Conservation (phyloP, 1,140 invertebrate species). For the Cotesia glomerata region DNA sequence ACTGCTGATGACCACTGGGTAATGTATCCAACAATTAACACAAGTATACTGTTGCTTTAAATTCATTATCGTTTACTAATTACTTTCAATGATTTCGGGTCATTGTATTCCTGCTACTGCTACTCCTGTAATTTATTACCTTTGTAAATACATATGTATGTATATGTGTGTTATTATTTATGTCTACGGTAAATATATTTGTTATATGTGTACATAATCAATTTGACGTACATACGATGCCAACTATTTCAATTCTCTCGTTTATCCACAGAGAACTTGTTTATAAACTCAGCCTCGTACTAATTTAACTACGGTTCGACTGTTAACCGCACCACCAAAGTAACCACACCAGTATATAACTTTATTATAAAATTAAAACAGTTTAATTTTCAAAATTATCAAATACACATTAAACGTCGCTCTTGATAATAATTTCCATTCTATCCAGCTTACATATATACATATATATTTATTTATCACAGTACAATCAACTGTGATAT, state of each 20-base stretch:
- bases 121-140: too few relatives aligned
- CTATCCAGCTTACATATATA: neutral
- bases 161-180: neutral
- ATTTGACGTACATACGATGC: neutral
- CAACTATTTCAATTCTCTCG: conserved; percentile 24
- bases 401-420: neutral
- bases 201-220: neutral
- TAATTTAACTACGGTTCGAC: conserved; percentile 36
- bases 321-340: conserved; percentile 16
- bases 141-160: neutral
- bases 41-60: neutral
- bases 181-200: neutral
- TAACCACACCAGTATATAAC: conserved; percentile 30
- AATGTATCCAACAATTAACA: too few relatives aligned
- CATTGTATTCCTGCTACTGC: too few relatives aligned
- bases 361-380: conserved; percentile 35
- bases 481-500: conserved; percentile 2
- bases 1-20: neutral
- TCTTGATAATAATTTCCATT: conserved; percentile 23
- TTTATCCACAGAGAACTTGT: conserved; percentile 36
- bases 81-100: neutral
- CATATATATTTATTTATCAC: neutral
- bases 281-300: conserved; percentile 32
- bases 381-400: conserved; percentile 37
- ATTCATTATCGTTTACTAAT: neutral